A percentile compares a stretch with the other conserved stretches of the same genome.
These are phyloP conservation scores for Lagodon rhomboides DNA, from an alignment of 2,797 vertebrate species.

Conservation along the genomic window DNA sequence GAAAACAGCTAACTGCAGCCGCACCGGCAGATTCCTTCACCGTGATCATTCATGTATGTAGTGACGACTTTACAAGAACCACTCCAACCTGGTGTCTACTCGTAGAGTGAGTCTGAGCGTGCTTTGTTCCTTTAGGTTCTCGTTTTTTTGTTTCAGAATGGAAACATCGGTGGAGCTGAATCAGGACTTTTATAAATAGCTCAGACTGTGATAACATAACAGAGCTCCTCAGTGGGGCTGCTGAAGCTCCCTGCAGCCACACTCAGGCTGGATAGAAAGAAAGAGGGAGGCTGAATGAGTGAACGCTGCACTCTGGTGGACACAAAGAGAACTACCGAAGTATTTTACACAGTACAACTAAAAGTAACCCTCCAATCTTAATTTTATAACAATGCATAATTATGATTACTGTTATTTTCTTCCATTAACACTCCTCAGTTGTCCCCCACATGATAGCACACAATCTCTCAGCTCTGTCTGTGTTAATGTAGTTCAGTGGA, in stretches of 20 bases:
- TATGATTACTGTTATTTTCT: neutral
- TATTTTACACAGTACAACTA: neutral
- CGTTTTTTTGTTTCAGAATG: slow-evolving; percentile 43
- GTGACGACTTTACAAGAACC: neutral
- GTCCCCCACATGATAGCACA: neutral
- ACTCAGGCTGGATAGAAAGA: neutral
- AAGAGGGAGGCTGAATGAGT: slow-evolving; percentile 16
- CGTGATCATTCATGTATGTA: neutral
- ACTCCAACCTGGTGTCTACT: slow-evolving; percentile 19
- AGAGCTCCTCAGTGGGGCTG: slow-evolving; percentile 57
- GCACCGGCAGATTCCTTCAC: neutral
- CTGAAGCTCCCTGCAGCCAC: slow-evolving; percentile 62
- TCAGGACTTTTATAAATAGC: slow-evolving; percentile 81
- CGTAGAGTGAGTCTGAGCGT: slow-evolving; percentile 30
- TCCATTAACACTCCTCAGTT: neutral
- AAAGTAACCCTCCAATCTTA: too few species aligned
- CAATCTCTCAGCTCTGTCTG: neutral
- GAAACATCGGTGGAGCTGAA: slow-evolving; percentile 74
- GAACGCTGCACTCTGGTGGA: slow-evolving; percentile 79
- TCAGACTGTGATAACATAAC: slow-evolving; percentile 70
- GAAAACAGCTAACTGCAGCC: neutral
- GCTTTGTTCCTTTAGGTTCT: slow-evolving; percentile 49
- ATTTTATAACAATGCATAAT: neutral
- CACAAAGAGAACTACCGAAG: neutral
- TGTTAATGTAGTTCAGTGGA: slow-evolving; percentile 5